These are phyloP conservation scores for Notodonta ziczac DNA, from an alignment of 2,888 invertebrate genomes.

Conservation along the genomic window DNA sequence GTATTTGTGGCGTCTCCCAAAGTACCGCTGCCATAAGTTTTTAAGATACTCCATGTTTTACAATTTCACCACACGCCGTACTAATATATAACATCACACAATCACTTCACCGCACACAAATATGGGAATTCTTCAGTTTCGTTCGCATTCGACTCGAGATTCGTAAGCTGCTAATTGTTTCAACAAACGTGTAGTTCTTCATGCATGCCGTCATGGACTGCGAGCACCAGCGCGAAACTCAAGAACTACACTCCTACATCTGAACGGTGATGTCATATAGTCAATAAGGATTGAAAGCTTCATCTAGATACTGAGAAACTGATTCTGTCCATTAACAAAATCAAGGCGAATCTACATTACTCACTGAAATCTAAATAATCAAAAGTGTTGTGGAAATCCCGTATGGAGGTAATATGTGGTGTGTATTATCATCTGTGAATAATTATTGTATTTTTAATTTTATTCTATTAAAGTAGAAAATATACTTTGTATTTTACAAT, in stretches of 20 bases:
- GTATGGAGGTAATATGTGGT: too few relatives aligned
- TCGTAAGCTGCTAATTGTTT: constrained; percentile 60
- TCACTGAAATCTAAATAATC: constrained; percentile 34
- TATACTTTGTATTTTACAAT: too few relatives aligned
- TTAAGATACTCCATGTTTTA: constrained; percentile 68
- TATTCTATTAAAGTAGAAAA: too few relatives aligned
- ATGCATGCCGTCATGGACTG: constrained; percentile 66
- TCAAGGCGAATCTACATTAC: constrained; percentile 51
- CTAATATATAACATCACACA: constrained; percentile 29
- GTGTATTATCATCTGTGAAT: too few relatives aligned
- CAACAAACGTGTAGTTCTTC: constrained; percentile 67
- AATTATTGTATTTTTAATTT: too few relatives aligned
- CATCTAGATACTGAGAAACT: constrained; percentile 58
- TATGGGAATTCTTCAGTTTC: constrained; percentile 18
- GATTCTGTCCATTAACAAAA: constrained; percentile 53
- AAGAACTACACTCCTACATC: constrained; percentile 58
- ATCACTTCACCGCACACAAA: constrained; percentile 26
- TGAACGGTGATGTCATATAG: constrained; percentile 72
- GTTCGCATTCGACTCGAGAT: constrained; percentile 30
- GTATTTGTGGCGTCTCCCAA: constrained; percentile 65
- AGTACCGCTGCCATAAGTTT: constrained; percentile 69
- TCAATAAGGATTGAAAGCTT: constrained; percentile 61
- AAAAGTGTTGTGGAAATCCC: too few relatives aligned
- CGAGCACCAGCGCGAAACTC: constrained; percentile 50
- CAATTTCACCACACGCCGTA: constrained; percentile 27